Conservation (phyloP, 2,888 invertebrate genomes). For the Dicyrtoma fusca region DNA sequence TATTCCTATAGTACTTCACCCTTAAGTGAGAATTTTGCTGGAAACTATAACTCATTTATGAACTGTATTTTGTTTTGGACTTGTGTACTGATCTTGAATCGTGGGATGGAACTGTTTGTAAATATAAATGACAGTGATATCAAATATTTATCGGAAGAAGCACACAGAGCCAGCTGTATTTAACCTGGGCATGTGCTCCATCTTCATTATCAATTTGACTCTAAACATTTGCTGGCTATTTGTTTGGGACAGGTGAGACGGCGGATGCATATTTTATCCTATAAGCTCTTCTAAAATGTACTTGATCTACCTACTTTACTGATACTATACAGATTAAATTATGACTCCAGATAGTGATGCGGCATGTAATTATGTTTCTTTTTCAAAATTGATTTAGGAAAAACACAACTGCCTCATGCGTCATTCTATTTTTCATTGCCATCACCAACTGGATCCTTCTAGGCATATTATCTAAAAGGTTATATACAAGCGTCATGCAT, state of each 20-base stretch:
- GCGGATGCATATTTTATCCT: too few relatives aligned
- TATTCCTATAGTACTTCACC: too few relatives aligned
- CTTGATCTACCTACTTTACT: too few relatives aligned
- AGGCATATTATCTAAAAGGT: constrained; percentile 16
- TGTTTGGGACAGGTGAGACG: background rate
- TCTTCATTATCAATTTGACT: constrained; percentile 7
- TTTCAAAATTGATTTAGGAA: constrained; percentile 6
- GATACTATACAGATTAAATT: too few relatives aligned
- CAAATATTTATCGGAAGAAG: constrained; percentile 7
- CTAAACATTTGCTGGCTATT: constrained; percentile 8
- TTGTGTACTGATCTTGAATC: too few relatives aligned
- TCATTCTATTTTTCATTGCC: constrained; percentile 7
- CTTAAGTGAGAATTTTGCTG: too few relatives aligned
- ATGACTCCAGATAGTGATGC: too few relatives aligned
- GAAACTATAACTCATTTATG: too few relatives aligned
- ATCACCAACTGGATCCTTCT: constrained; percentile 13
- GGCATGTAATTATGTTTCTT: background rate
- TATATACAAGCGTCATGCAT: too few relatives aligned
- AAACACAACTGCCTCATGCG: constrained; percentile 7
- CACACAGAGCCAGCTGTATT: constrained; percentile 5
- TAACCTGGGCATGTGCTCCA: background rate
- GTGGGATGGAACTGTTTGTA: too few relatives aligned
- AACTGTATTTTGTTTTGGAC: too few relatives aligned
- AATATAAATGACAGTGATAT: constrained; percentile 18
- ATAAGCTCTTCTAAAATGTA: too few relatives aligned